Conservation (phyloP, 2,888 invertebrate genomes). For the Xestia c-nigrum region DNA sequence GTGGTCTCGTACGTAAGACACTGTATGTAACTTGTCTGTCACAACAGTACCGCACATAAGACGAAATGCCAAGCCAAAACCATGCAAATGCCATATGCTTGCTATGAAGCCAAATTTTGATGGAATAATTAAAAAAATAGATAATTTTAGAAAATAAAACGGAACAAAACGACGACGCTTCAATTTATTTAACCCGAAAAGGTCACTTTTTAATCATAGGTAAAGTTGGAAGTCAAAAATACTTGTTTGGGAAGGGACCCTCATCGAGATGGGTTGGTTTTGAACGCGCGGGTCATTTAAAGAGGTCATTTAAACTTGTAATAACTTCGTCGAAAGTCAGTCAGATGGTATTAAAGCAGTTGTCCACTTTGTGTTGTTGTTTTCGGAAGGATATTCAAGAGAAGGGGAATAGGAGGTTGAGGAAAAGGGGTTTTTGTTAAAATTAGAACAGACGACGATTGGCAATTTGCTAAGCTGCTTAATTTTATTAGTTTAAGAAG, state of each 20-base stretch:
- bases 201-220: conserved; percentile 39
- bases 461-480: background rate
- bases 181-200: conserved; percentile 27
- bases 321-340: conserved; percentile 47
- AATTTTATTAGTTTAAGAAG: background rate
- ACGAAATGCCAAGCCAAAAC: too few species aligned
- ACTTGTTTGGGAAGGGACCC: conserved; percentile 44
- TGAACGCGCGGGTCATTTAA: conserved; percentile 36
- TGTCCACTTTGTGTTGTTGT: conserved; percentile 39
- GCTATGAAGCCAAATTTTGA: background rate
- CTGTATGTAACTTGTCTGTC: too few species aligned
- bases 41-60: too few species aligned
- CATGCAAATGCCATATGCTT: too few species aligned
- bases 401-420: background rate
- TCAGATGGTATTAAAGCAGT: conserved; percentile 32
- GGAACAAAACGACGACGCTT: conserved; percentile 4
- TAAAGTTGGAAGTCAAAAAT: conserved; percentile 54
- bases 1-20: too few species aligned
- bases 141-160: too few species aligned
- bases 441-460: background rate
- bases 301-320: conserved; percentile 58
- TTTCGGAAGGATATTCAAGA: conserved; percentile 11
- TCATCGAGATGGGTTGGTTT: conserved; percentile 36
- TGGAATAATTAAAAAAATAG: too few species aligned
- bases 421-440: background rate